Base-by-base conservation (phyloP, 2,797 vertebrate genomes). In the Cottoperca gobio region DNA sequence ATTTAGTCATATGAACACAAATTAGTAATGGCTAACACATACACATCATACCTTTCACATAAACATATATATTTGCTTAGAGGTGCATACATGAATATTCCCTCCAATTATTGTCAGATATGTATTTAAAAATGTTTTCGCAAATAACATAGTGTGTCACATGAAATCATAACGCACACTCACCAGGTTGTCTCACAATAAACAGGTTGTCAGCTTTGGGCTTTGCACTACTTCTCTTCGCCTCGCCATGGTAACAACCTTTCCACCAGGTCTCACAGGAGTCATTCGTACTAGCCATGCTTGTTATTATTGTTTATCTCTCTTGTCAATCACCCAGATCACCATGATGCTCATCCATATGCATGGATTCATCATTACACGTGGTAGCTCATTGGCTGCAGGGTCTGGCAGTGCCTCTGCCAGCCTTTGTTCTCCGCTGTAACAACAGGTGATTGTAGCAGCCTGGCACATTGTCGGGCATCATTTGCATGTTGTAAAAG, bases 291-390 rank as follows among this genome's bases (percentile, higher is more conserved):
- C 85, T 85, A 78, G 86, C 88, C 91, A 88, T 84, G 89, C 93
- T 94, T 94, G 92, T 94, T 94, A 93, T 93, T 95, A 92, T 94
- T 95, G 91, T 95, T 94, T 95, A 94, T 95, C 90, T 91, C 88
- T 88, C 94, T 93, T 95, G 94, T 95, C 95, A 95, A 92, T 95
- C 94, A 94, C 81, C 79, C 61, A 58, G 88, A 93, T 92, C 81
- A 83, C 86, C 82, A 23, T 54, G 48, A 55, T 52, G 81, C 84
- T 90, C 90, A 94, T 95, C 88, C 91, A 93, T 95, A 95, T 95
- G 91, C 91, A 95, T 94, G 89, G 23, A 0, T 19, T 80, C 73
- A 83, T 93, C 93, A 92, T 94, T 94, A 93, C 90, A 87, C 70
- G 71, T 69, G 81, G 77, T 72, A 70, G 84, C 76, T 88, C 76